A percentile compares a stretch with the other conserved stretches of the same genome.
Evolutionary conservation across 2,113 vertebrate species (phyloP).

Genomic region (Geococcyx californianus): DNA sequence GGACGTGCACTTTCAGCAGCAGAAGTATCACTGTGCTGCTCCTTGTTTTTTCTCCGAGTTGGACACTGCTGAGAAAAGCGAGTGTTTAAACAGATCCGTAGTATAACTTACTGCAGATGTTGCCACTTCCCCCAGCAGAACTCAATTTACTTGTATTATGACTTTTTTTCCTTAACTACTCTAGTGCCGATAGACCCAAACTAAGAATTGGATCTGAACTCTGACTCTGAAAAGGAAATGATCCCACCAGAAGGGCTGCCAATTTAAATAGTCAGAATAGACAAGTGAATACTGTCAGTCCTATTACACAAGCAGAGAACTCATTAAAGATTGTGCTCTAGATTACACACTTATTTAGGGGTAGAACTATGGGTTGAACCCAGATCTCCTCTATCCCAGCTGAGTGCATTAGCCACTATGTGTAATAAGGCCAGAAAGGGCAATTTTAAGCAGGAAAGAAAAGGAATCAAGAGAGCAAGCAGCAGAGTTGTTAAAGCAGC

Average conservation of each 20-base stretch:
- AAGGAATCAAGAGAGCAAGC: constrained; percentile 29
- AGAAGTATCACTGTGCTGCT: neutral
- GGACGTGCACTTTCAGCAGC: neutral
- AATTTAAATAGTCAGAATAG: constrained; percentile 42
- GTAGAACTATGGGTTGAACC: constrained; percentile 13
- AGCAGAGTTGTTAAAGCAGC: constrained; percentile 23
- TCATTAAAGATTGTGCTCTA: constrained; percentile 19
- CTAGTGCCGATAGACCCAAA: neutral
- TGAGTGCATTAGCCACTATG: neutral
- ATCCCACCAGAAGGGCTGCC: neutral
- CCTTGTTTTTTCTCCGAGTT: neutral
- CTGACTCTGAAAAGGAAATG: constrained; percentile 29
- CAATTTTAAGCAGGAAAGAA: constrained; percentile 35
- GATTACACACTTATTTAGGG: constrained; percentile 29
- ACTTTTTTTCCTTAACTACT: neutral
- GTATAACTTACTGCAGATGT: neutral
- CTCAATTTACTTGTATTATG: neutral
- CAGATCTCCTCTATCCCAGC: neutral
- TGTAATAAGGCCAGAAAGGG: constrained; percentile 47
- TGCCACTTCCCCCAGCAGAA: neutral
- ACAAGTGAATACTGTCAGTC: neutral
- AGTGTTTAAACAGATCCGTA: constrained; percentile 9
- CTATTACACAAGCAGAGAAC: neutral
- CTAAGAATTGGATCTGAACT: constrained; percentile 27
- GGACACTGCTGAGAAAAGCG: neutral